phyloP scores from a whole-genome alignment of 1,140 invertebrate genomes.

The Zaprionus tsacasi region DNA sequence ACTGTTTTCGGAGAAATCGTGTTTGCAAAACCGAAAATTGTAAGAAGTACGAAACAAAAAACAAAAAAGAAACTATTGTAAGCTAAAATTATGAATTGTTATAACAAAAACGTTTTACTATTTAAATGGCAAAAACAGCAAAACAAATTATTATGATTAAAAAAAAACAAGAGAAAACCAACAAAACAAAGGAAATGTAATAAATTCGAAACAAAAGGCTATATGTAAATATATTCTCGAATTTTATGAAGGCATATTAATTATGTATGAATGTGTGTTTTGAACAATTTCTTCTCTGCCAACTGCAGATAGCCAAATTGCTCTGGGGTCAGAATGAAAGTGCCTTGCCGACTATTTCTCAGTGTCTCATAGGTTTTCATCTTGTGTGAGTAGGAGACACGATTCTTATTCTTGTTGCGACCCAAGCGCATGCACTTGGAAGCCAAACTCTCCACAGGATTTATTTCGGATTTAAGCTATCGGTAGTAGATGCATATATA shows the following conservation, averaged over 20 bases:
- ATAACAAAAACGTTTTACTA: conserved; percentile 76
- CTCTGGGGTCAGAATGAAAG: conserved; percentile 41
- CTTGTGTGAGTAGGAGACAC: conserved; percentile 19
- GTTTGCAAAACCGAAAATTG: conserved; percentile 65
- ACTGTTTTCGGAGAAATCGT: conserved; percentile 58
- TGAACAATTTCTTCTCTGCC: background rate
- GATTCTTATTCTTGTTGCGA: conserved; percentile 1
- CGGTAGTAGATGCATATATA: background rate
- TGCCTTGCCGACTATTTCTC: conserved; percentile 27
- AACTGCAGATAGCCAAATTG: conserved; percentile 31
- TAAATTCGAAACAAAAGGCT: conserved; percentile 65
- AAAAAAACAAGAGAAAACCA: conserved; percentile 33
- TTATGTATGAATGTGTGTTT: background rate
- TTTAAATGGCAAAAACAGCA: conserved; percentile 68
- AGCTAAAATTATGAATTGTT: conserved; percentile 83
- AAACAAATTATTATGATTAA: conserved; percentile 53
- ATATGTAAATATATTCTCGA: conserved; percentile 48
- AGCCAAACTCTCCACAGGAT: background rate
- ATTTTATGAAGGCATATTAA: conserved; percentile 27
- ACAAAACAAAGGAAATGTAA: conserved; percentile 67
- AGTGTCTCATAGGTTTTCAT: conserved; percentile 39
- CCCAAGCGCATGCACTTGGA: conserved; percentile 24
- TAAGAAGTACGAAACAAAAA: conserved; percentile 67
- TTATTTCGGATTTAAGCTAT: background rate
- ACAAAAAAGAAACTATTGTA: conserved; percentile 61